Base-by-base conservation (phyloP, 2,888 invertebrate species). In the Xanthia togata region DNA sequence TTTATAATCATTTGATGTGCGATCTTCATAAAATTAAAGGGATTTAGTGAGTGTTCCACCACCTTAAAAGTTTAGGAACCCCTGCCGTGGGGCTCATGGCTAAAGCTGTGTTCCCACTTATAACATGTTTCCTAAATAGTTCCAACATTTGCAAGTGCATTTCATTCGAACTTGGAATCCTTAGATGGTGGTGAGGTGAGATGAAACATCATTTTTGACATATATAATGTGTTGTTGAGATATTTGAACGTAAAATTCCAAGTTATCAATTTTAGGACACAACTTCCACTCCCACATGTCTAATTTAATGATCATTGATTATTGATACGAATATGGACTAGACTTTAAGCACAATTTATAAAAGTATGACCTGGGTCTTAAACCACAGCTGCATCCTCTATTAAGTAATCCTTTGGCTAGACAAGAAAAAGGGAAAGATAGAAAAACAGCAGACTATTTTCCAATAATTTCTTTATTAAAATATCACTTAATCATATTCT, bases 401-500 rank as follows among this genome's bases (percentile, higher is more conserved):
- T 26, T 65, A 20, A 26, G n/a, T 20, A 41, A 38, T 57, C 3
- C 9, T 6, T 31, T 14, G 9, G n/a, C 0, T 47, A 23, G 23
- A 14, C 0, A 35, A 26, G n/a, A 14, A 17, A 31, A 41, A 62
- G 6, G 41, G 4, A 23, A 1, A 23, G 2, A 26, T 44, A 35
- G 3, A 55, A 81, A 31, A 79, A 63, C 23, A 2, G 11, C 17
- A 63, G 12, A 17, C 47, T 0, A 47, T 55, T 64, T 60, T 68
- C 5, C n/a, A 59, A 41, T 47, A n/a, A 59, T 31, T 64, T 59
- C 0, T 38, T 35, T 67, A 12, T 35, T 68, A 67, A 60, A 79
- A 55, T 74, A 65, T 75, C 20, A 75, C 69, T 75, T 79, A 81
- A 57, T 73, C 23, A 62, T 70, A 70, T 41, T 35, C 64, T 74